These are phyloP conservation scores for Lepidochitona cinerea DNA, from an alignment of 2,888 invertebrate genomes.

Conservation along the genomic window DNA sequence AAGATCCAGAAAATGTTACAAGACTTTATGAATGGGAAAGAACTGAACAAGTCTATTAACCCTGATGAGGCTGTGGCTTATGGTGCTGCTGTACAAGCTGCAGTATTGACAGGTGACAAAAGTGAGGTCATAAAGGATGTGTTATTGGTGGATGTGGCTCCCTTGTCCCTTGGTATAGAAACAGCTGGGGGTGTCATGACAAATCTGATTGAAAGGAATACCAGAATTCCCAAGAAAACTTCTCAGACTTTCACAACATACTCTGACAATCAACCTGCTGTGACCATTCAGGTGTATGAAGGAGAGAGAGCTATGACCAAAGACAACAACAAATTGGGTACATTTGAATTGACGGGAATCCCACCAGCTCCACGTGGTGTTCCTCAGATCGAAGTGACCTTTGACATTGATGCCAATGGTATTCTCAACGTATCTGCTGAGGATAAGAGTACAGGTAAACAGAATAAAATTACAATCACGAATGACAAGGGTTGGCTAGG, in stretches of 20 bases:
- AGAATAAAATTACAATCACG: conserved; percentile 86
- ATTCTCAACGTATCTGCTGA: conserved; percentile 74
- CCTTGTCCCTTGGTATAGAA: conserved; percentile 75
- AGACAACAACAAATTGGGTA: conserved; percentile 81
- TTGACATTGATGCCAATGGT: conserved; percentile 90
- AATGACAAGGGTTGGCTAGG: conserved; percentile 89
- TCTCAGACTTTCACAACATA: conserved; percentile 83
- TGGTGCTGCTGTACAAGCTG: conserved; percentile 63
- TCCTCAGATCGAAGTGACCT: conserved; percentile 77
- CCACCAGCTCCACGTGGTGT: conserved; percentile 64
- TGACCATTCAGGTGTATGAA: conserved; percentile 80
- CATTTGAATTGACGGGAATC: conserved; percentile 60
- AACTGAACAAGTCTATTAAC: conserved; percentile 76
- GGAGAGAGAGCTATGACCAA: conserved; percentile 96
- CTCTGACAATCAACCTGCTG: conserved; percentile 83
- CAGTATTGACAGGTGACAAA: conserved; percentile 81
- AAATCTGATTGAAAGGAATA: conserved; percentile 52
- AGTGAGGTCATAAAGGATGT: conserved; percentile 83
- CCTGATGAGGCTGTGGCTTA: conserved; percentile 97
- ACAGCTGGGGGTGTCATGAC: conserved; percentile 68
- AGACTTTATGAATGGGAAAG: conserved; percentile 60
- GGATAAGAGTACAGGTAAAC: conserved; percentile 85
- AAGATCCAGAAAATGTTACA: conserved; percentile 64
- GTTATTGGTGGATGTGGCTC: conserved; percentile 79
- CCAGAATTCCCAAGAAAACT: conserved; percentile 65